phyloP scores from a whole-genome alignment of 2,797 vertebrate species.

The Clarias platycephalus region DNA sequence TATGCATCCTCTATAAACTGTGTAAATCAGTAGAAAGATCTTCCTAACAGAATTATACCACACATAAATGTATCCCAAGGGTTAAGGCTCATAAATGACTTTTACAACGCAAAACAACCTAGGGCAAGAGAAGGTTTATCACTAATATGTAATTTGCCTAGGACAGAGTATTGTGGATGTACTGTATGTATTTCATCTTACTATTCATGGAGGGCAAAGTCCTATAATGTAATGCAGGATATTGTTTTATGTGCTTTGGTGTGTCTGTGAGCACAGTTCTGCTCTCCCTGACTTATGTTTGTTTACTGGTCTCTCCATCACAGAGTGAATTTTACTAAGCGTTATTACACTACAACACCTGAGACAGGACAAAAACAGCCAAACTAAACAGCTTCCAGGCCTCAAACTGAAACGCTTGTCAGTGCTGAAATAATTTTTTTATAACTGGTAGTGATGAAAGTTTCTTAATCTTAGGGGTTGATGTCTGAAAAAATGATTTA shows the following conservation, averaged over 20 bases:
- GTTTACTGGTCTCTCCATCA: not conserved
- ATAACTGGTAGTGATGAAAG: not conserved
- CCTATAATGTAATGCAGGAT: conserved; percentile 46
- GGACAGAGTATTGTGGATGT: conserved; percentile 16
- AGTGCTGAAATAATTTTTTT: not conserved
- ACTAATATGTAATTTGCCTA: conserved; percentile 31
- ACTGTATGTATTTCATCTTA: conserved; percentile 19
- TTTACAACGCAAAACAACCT: not conserved
- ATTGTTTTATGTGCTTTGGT: conserved; percentile 46
- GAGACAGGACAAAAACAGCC: conserved; percentile 46
- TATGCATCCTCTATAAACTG: not conserved
- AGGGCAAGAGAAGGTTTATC: conserved; percentile 18
- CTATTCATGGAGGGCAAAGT: conserved; percentile 48
- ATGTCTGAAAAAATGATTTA: too few relatives aligned
- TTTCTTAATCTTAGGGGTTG: not conserved
- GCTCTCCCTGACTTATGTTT: conserved; percentile 26
- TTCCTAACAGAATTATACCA: not conserved
- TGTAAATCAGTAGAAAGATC: too few relatives aligned
- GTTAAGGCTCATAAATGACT: not conserved
- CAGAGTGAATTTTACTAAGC: not conserved
- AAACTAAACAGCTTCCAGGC: conserved; percentile 32
- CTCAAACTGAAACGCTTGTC: not conserved
- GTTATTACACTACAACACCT: conserved; percentile 34
- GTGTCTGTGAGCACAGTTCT: conserved; percentile 36
- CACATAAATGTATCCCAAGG: not conserved